Percentiles rank a stretch among this genome's conserved stretches.
Conservation (phyloP, 1,140 invertebrate genomes). For the Neodiprion virginianus region DNA sequence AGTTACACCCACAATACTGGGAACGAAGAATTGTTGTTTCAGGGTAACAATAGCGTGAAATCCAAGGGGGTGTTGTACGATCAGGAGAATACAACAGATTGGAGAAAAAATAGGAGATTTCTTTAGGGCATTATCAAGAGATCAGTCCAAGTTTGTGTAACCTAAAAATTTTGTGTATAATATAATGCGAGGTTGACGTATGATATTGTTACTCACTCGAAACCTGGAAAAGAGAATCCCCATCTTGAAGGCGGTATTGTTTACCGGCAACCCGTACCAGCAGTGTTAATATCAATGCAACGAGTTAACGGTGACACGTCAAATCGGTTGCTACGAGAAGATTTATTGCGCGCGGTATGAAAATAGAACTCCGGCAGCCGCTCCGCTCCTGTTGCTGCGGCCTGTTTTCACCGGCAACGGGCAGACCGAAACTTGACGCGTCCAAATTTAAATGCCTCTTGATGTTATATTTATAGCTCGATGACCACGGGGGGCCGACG, state of each 20-base stretch:
- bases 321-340: background rate
- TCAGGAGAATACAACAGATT: too few relatives aligned
- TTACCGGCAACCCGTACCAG: too few relatives aligned
- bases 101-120: too few relatives aligned
- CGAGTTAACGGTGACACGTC: background rate
- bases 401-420: background rate
- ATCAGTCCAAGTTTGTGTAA: conserved; percentile 14
- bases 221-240: conserved; percentile 57
- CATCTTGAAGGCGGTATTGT: conserved; percentile 32
- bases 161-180: conserved; percentile 27
- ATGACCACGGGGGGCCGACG: background rate
- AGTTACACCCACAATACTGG: too few relatives aligned
- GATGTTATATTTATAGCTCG: background rate
- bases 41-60: too few relatives aligned
- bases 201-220: conserved; percentile 47
- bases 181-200: conserved; percentile 14
- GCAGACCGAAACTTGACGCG: background rate
- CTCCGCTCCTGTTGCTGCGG: too few relatives aligned
- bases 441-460: background rate
- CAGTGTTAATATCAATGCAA: background rate
- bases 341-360: background rate
- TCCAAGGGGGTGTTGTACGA: too few relatives aligned
- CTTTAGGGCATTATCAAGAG: too few relatives aligned
- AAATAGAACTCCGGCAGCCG: background rate
- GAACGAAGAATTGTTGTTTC: too few relatives aligned